Base-by-base conservation (phyloP, 2,888 invertebrate genomes). In the Platynereis dumerilii region DNA sequence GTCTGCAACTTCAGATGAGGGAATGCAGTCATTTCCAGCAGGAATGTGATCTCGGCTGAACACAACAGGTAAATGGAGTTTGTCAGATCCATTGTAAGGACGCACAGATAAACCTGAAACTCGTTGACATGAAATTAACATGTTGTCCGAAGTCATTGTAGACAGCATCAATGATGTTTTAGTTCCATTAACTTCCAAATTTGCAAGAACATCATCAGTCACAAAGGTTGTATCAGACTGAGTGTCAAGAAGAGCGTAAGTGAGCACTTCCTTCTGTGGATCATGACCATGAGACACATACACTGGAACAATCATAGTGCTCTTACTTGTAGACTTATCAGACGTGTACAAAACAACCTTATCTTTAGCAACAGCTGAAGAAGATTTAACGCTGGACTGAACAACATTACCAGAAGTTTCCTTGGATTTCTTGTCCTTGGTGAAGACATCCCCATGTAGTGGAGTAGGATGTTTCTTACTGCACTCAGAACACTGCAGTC, bases 171-270 rank as follows among this genome's bases (percentile, higher is more conserved):
- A 12, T 34, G 34, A 34, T 7, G 34, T 34, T 34, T 34, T 5
- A 34, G 34, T 34, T 34, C 34, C 34, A 34, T 5, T 34, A 34
- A 34, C 34, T 34, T 12, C 12, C 34, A 34, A 34, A 34, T 34
- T 12, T 34, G 34, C 5, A 5, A 34, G 34, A 5, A 34, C 12
- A 12, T 52, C n/a, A 17, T 52, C 52, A 10, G 24, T 20, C 3
- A 52, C 24, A 24, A 52, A 52, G 24, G 52, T 10, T 10, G 52
- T 52, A 52, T 52, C 52, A 10, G 52, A 52, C 17, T 52, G 52
- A 52, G 52, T 52, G 17, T 52, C 52, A 3, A 52, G 17, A 3
- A 52, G n/a, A 10, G 52, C 52, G 17, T 52, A 52, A 52, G 24
- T 24, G 3, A 52, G 52, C 3, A 22, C 20, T 52, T 52, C 52